phyloP scores from a whole-genome alignment of 2,797 vertebrate genomes.

The Uromys caudimaculatus region DNA sequence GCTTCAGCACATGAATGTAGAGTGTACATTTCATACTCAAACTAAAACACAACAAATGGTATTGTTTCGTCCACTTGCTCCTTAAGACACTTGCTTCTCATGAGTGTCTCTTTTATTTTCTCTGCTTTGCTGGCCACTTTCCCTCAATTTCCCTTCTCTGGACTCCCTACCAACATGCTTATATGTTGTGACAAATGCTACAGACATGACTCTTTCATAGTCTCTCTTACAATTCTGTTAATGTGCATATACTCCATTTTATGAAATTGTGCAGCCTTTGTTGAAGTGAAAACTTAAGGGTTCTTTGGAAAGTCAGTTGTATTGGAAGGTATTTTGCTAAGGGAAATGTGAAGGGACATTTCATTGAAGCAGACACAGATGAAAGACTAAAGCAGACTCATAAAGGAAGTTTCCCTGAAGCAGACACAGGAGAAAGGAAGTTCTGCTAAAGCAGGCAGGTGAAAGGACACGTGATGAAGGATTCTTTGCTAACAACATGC shows the following conservation, averaged over 20 bases:
- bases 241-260: not conserved
- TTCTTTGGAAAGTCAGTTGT: too few species aligned
- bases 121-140: not conserved
- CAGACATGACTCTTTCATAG: not conserved
- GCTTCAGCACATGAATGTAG: not conserved
- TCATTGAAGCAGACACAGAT: too few species aligned
- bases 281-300: too few species aligned
- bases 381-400: too few species aligned
- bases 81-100: not conserved
- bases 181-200: not conserved
- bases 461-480: too few species aligned
- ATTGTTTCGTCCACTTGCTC: not conserved
- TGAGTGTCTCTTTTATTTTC: not conserved
- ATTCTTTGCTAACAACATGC: too few species aligned
- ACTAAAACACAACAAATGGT: not conserved
- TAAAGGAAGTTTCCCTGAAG: too few species aligned
- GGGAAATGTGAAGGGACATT: too few species aligned
- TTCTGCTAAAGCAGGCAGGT: too few species aligned
- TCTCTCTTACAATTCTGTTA: not conserved
- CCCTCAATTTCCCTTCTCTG: not conserved
- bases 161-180: not conserved
- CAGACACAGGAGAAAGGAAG: too few species aligned
- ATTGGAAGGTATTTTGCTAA: too few species aligned
- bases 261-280: not conserved
- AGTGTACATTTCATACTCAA: not conserved